Evolutionary conservation across 2,113 vertebrate genomes (phyloP), one percentile per base, ranked within the genome.

Genomic region (Brachirus orientalis): DNA sequence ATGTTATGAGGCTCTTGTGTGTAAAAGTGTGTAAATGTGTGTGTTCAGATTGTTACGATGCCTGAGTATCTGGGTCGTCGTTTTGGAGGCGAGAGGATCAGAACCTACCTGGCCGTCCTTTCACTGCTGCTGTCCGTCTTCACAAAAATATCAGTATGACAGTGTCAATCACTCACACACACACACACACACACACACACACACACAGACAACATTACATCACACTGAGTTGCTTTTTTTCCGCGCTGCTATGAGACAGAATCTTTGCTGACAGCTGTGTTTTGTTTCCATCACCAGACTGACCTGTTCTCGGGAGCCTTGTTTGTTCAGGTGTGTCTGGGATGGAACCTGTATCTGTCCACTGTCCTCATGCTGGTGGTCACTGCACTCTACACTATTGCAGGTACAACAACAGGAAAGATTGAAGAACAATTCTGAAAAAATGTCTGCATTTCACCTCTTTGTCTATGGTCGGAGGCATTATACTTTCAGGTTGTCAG

Each of bases 281-380:
- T 37, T 1, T 78, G 19, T 75, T 33, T 72, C 52, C 18, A 0
- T 69, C 55, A 44, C 22, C 88, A 98, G 95, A 95, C 96, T 0
- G 96, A 96, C 81, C 92, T 98, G 78, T 96, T 95, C 7, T 96
- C 92, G 0, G 96, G 96, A 54, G 95, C 96, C 0, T 76, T 98
- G 71, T 98, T 97, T 0, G 90, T 98, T 40, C 95, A 96, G 80
- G 93, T 97, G 72, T 98, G 95, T 87, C 90, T 98, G 61, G 95
- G 95, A 20, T 98, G 96, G 97, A 95, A 96, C 86, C 94, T 97
- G 54, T 95, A 95, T 84, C 90, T 98, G 44, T 96, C 95, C 76
- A 95, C 95, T 0, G 56, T 93, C 54, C 92, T 98, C 40, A 93
- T 95, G 90, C 93, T 99, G 67, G 62, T 90, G 71, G 89, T 96